Base-by-base conservation (phyloP, 2,113 vertebrate genomes). In the Bos javanicus region DNA sequence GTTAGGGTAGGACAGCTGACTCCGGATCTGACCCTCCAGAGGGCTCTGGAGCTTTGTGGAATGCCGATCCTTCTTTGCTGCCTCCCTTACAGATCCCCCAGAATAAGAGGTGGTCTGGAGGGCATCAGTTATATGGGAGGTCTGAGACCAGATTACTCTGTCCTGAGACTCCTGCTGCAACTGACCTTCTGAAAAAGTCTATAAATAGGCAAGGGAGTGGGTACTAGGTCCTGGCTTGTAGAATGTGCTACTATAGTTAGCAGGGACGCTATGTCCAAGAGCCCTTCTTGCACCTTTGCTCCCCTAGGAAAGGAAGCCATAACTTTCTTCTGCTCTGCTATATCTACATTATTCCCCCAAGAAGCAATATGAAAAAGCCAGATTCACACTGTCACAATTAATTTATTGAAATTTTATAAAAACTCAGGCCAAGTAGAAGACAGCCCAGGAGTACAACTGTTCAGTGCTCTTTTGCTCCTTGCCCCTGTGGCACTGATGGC, bases 401-500 rank as follows among this genome's bases (percentile, higher is more conserved):
- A 94, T 98, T 98, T 98, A 98, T 98, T 98, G 76, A 89, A 43
- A 94, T 91, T 85, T 98, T 98, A 97, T 98, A 97, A 98, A 98
- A 98, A 97, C 78, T 95, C 95, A 91, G 36, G 93, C 92, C 95
- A 98, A 30, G 21, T 97, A 74, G 88, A 96, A 97, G 95, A 97
- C 57, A 95, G 62, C 74, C 67, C 74, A 82, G 87, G 28, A 94
- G 15, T 87, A 84, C 71, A 96, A 11, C 56, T 95, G 78, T 82
- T 84, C 12, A 56, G 48, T 93, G 62, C 10, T 74, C 91, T 82
- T 74, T 25, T 64, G 87, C 56, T 82, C 84, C 59, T n/a, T 48
- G 28, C 17, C 62, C n/a, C n/a, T 48, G 4, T 62, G 82, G 50
- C 94, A 36, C 57, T 87, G 59, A 26, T 60, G 54, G n/a, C 67